These are phyloP conservation scores for Tribolium freemani DNA, from an alignment of 2,888 invertebrate species.

Conservation along the genomic window DNA sequence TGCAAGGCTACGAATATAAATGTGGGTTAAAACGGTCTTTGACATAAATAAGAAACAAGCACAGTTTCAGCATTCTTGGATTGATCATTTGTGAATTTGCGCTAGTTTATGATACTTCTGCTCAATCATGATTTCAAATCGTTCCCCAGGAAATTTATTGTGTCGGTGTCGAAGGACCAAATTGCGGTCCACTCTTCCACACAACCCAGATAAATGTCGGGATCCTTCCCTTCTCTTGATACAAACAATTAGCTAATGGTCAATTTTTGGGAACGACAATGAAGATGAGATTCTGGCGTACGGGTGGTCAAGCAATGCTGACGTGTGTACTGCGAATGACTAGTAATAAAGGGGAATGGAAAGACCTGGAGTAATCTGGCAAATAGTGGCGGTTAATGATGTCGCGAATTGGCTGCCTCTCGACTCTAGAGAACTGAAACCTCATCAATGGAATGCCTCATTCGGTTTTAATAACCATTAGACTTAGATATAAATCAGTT, in stretches of 20 bases:
- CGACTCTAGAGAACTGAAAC: neutral
- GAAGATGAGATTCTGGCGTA: constrained; percentile 5
- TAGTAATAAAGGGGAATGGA: constrained; percentile 19
- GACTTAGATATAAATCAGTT: neutral
- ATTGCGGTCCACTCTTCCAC: constrained; percentile 1
- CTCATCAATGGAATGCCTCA: neutral
- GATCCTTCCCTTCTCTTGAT: constrained; percentile 1
- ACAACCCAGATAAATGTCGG: constrained; percentile 1
- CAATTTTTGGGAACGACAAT: constrained; percentile 21
- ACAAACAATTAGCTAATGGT: constrained; percentile 30
- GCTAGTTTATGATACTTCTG: neutral
- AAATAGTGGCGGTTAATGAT: constrained; percentile 5
- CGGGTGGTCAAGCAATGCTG: constrained; percentile 20
- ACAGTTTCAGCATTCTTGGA: neutral
- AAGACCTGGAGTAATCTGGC: constrained; percentile 12
- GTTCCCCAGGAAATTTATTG: neutral
- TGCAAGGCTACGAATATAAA: neutral
- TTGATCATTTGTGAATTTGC: neutral
- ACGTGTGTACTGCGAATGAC: constrained; percentile 7
- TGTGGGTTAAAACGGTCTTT: neutral
- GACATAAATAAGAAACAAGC: neutral
- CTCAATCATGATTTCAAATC: neutral
- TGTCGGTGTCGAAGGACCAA: neutral
- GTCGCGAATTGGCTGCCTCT: constrained; percentile 9
- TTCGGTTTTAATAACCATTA: neutral